Conservation (phyloP, 2,797 vertebrate species). For the Podarcis lilfordi region DNA sequence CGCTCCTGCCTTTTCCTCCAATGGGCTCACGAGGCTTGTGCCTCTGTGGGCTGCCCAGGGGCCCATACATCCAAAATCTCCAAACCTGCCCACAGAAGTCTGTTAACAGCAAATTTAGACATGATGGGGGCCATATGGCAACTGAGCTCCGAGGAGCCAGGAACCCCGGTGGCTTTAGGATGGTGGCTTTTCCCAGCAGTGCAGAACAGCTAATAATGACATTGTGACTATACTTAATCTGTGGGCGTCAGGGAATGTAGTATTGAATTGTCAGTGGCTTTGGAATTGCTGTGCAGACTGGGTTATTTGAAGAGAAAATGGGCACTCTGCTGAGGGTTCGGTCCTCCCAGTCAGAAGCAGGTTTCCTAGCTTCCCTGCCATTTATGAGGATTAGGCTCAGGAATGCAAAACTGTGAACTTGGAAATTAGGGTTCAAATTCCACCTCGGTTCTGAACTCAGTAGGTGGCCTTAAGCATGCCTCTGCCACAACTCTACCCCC, state of each 20-base stretch:
- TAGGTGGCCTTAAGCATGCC: neutral
- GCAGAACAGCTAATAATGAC: neutral
- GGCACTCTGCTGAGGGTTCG: neutral
- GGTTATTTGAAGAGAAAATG: neutral
- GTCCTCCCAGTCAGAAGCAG: neutral
- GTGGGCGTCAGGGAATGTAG: neutral
- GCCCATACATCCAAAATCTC: neutral
- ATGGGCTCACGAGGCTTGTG: neutral
- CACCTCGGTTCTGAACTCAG: neutral
- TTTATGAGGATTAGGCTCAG: neutral
- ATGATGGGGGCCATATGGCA: neutral
- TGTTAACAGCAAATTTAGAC: neutral
- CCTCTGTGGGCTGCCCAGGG: neutral
- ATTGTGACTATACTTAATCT: neutral
- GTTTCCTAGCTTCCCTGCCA: neutral
- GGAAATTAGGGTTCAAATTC: neutral
- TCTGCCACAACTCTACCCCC: neutral
- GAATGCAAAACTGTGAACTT: neutral
- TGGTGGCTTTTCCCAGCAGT: neutral
- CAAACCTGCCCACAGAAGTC: neutral
- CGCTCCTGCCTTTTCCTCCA: neutral
- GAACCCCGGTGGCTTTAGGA: neutral
- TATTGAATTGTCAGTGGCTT: neutral
- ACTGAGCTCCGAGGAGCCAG: no score
- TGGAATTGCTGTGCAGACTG: neutral